Conservation (phyloP, 2,888 invertebrate species). For the Eutolmus rufibarbis region DNA sequence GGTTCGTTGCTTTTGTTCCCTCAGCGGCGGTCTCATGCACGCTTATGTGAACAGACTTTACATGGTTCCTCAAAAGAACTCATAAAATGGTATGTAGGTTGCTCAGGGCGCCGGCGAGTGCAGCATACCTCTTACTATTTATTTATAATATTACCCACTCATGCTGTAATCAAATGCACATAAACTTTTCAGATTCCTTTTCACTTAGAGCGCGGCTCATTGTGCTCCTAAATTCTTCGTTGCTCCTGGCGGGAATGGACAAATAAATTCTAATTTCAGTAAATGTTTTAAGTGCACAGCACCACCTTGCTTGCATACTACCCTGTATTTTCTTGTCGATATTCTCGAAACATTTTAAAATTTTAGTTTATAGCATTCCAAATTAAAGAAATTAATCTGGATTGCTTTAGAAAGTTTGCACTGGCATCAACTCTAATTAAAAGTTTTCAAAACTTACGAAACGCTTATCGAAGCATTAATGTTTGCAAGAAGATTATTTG, state of each 20-base stretch:
- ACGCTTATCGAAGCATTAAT: not conserved
- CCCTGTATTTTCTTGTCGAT: not conserved
- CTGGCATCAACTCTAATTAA: not conserved
- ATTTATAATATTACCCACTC: slow-evolving; percentile 5
- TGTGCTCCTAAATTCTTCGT: not conserved
- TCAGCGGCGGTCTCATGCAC: not conserved
- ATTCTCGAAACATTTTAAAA: not conserved
- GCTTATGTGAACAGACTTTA: not conserved
- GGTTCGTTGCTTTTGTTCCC: not conserved
- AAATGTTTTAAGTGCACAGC: not conserved
- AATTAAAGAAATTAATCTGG: not conserved
- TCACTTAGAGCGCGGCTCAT: not conserved
- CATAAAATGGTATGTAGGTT: not conserved
- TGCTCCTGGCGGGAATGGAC: not conserved
- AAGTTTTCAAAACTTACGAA: not conserved
- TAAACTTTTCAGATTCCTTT: not conserved
- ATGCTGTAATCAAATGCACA: not conserved
- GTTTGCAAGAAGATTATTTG: not conserved
- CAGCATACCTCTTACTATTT: not conserved
- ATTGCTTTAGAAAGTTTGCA: not conserved
- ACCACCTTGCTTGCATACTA: not conserved
- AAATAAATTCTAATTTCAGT: not conserved
- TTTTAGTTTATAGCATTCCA: not conserved
- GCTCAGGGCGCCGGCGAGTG: not conserved
- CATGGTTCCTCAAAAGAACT: not conserved